Base-by-base conservation (phyloP, 2,888 invertebrate species). In the Slavum lentiscoides region DNA sequence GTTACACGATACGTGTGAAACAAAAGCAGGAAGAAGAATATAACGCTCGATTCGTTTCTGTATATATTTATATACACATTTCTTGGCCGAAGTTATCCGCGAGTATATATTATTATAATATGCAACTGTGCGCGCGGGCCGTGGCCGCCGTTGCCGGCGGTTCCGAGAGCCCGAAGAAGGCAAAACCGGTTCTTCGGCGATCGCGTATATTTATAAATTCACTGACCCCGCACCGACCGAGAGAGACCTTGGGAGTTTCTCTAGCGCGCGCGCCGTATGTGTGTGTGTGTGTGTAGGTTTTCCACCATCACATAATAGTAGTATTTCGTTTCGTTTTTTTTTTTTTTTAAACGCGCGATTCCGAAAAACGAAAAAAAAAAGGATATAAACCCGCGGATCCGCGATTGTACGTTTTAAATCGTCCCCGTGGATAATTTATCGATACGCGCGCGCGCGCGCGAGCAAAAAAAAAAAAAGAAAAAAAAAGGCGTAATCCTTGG, bases 201-300 rank as follows among this genome's bases (percentile, higher is more conserved):
- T 58, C 77, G 77, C 49, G 49, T 49, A 49, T 49, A 49, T 13
- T 11, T 23, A 72, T 75, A 80, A 80, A 80, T 80, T 80, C 80
- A 80, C 80, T 80, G 80, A 80, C 80, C 80, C 80, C 80, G 66
- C 55, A 61, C 58, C 70, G 19, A 49, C 2, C 1, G 30, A 30
- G n/a, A 30, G 58, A 80, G 80, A 80, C 80, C 80, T 80, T 80
- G 80, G 72, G 80, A 80, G 80, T 80, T 80, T 80, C 80, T 72
- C 72, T 72, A 19, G 80, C 37, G 59, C 62, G 55, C 55, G 19
- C 19, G 55, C 55, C n/a, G n/a, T n/a, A n/a, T n/a, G n/a, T n/a
- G n/a, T n/a, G n/a, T n/a, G n/a, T n/a, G n/a, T n/a, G n/a, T n/a
- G n/a, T 8, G 55, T 4, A 19, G 77, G 69, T 55, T 74, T 74